Conservation (phyloP, 2,113 vertebrate genomes). For the Enhydra lutris region DNA sequence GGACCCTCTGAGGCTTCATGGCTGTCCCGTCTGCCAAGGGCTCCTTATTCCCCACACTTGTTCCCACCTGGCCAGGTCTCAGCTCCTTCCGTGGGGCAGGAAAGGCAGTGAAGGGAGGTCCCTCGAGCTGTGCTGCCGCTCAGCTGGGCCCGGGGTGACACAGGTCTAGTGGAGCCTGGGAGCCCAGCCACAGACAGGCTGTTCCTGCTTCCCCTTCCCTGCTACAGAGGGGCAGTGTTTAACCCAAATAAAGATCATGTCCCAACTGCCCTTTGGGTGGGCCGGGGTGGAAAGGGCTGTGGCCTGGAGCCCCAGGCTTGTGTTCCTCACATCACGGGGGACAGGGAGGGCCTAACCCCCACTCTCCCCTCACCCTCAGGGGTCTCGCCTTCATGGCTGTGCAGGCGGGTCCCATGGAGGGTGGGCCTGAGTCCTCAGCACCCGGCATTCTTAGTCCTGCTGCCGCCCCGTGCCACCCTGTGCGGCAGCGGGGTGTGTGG, state of each 20-base stretch:
- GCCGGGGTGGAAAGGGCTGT: background rate
- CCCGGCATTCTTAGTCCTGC: no score
- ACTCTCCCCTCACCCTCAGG: background rate
- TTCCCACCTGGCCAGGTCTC: background rate
- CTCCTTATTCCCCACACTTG: background rate
- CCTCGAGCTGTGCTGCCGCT: background rate
- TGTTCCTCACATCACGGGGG: background rate
- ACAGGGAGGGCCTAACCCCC: background rate
- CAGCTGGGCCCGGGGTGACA: background rate
- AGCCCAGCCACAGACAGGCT: background rate
- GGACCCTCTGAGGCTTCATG: background rate
- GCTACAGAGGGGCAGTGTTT: background rate
- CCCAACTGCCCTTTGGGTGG: background rate
- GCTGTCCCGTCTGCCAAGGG: background rate
- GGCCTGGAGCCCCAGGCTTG: background rate
- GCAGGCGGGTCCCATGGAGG: background rate
- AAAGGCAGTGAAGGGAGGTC: background rate
- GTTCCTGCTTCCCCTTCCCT: background rate
- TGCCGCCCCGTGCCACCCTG: background rate
- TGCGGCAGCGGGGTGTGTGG: rapidly evolving
- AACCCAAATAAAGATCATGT: background rate
- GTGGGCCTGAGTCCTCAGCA: background rate
- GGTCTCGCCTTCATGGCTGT: background rate
- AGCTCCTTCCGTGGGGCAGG: background rate
- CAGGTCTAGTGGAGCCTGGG: background rate